Evolutionary conservation across 1,140 invertebrate genomes (phyloP), one percentile per base, ranked within the genome.

Genomic region (Caenorhabditis tropicalis): DNA sequence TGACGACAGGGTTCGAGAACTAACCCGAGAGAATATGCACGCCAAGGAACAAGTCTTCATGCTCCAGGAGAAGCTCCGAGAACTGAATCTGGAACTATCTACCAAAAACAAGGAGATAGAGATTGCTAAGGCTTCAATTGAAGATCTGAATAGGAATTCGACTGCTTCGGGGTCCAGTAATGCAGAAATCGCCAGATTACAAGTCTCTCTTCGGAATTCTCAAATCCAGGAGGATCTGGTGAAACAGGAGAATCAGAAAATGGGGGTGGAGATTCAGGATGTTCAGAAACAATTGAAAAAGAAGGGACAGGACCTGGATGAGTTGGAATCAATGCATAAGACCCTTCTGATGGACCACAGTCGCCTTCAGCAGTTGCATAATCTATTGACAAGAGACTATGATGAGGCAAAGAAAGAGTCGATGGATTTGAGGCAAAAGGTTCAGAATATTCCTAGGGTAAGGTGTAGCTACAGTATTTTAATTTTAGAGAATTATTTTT

Each of bases 21-120:
- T 87, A 4, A 65, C 82, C 29, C 29, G 33, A 48, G 86, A 87
- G 70, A 87, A 87, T 31, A 84, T 81, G 31, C 43, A 80, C 33
- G 79, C 85, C 80, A 87, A 87, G 79, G 86, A 87, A 46, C 86
- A 87, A 70, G 56, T 82, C 16, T 81, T 85, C 39, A 51, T 87
- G 53, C 82, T 87, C 43, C 85, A 87, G 36, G 86, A 87, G 39
- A 81, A 83, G n/a, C 36, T 87, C 0, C 31, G 86, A 31, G 86
- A 86, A 65, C 85, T 87, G 10, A 74, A 85, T 33, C 58, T 86
- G 9, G 86, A 87, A 39, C 27, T 85, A n/a, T 82, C 83, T 19
- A 70, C 86, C 39, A 87, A 87, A 39, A 58, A 51, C 27, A 58
- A 49, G 39, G 85, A 87, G 24, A 56, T 87, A 5, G 70, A 49